Base-by-base conservation (phyloP, 1,140 invertebrate species). In the Venturia canescens region DNA sequence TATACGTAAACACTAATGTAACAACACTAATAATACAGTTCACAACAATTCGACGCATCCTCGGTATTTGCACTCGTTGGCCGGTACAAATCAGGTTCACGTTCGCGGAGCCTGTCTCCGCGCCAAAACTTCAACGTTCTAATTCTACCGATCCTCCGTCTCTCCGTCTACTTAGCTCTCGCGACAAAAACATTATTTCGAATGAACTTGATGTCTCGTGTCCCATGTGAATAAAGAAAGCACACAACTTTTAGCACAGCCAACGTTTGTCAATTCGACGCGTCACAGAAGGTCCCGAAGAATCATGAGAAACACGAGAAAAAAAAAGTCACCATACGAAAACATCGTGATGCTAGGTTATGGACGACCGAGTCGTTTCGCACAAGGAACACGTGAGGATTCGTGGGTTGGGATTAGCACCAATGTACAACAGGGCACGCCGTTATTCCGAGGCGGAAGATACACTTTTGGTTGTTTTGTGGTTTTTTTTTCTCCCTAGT, bases 21-120 rank as follows among this genome's bases (percentile, higher is more conserved):
- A 27, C n/a, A 63, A 23, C 23, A 63, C 23, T 63, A 26, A 63
- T 26, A 63, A 63, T 63, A 63, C 23, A 63, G 11, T 63, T 63
- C 27, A 63, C 60, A 63, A 63, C 23, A 63, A 26, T 63, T n/a
- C 23, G 60, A 63, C 60, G 60, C 60, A 63, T 26, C 60, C 60
- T 23, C 60, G 60, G 60, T 63, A 23, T 63, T 63, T 26, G 60
- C 60, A 26, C 60, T 63, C 60, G n/a, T 63, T 63, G 60, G n/a
- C 60, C n/a, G 60, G 60, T 63, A 63, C 60, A 63, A 63, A 63
- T 63, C 60, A 63, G 60, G 60, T 63, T 21, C 60, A 27, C 60
- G 60, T 63, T 26, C 3, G 1, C 23, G 53, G 9, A 26, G 60
- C 21, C 21, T 26, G 60, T 63, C 60, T 63, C 60, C 27, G n/a